Percentiles rank a stretch among this genome's conserved stretches.
These are phyloP conservation scores for Dolichopus griseipennis DNA, from an alignment of 2,888 invertebrate genomes.

Conservation along the genomic window DNA sequence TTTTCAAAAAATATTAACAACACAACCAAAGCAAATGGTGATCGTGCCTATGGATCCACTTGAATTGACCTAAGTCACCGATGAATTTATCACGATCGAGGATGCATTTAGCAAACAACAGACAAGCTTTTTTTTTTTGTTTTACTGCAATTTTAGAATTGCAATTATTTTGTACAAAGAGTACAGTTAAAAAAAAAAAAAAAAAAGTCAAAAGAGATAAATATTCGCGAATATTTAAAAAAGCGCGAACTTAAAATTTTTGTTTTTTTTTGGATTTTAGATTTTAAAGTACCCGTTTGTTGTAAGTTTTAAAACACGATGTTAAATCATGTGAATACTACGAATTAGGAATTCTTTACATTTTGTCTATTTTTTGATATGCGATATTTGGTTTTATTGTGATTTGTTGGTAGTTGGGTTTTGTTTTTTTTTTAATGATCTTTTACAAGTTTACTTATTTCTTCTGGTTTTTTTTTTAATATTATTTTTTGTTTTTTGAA, in stretches of 20 bases:
- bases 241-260: not conserved
- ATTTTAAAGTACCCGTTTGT: not conserved
- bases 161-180: not conserved
- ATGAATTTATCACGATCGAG: slow-evolving; percentile 6
- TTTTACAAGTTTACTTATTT: no score
- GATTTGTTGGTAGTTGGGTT: no score
- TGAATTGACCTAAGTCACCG: slow-evolving; percentile 6
- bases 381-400: no score
- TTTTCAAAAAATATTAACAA: no score
- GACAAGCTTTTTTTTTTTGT: not conserved
- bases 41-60: slow-evolving; percentile 6
- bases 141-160: not conserved
- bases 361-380: not conserved
- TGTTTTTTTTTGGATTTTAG: not conserved
- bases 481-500: no score
- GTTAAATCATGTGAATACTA: not conserved
- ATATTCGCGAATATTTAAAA: not conserved
- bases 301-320: not conserved
- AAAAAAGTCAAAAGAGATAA: not conserved
- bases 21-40: not conserved
- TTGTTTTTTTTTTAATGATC: no score
- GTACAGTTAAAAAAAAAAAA: not conserved
- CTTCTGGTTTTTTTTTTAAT: not conserved
- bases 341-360: not conserved
- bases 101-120: slow-evolving; percentile 2